Conservation (phyloP, 2,888 invertebrate species). For the Ormyrus nitidulus region DNA sequence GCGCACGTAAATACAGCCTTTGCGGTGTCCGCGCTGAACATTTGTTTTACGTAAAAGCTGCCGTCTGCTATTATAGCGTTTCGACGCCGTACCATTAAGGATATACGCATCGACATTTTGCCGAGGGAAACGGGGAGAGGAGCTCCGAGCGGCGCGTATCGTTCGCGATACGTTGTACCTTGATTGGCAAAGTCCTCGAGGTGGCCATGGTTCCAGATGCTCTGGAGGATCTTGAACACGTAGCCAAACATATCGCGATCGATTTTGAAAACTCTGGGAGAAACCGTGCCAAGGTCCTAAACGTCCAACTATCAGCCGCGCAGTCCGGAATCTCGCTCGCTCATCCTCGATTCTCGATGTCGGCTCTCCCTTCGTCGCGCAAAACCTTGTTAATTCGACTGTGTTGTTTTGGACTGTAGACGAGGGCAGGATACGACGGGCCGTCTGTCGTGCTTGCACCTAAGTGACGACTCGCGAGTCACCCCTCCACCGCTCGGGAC, state of each 20-base stretch:
- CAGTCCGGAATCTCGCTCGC: neutral
- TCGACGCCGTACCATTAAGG: neutral
- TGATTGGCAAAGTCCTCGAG: conserved; percentile 48
- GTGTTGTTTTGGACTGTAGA: neutral
- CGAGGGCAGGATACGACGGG: neutral
- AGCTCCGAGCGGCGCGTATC: neutral
- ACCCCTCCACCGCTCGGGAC: conserved; percentile 32
- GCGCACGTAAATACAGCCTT: neutral
- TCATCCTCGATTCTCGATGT: conserved; percentile 1
- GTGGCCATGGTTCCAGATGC: conserved; percentile 53
- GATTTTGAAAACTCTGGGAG: too few species aligned
- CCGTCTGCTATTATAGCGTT: neutral
- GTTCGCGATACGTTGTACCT: conserved; percentile 13
- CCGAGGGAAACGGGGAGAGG: neutral
- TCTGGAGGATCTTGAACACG: conserved; percentile 53
- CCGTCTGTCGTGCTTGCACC: neutral
- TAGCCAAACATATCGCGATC: conserved; percentile 48
- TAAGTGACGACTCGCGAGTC: neutral
- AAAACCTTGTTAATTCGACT: neutral
- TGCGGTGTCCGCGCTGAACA: neutral
- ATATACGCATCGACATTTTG: too few species aligned
- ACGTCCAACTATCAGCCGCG: neutral
- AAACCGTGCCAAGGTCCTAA: too few species aligned
- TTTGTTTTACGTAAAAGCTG: conserved; percentile 18
- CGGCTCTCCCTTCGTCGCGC: neutral